Conservation (phyloP, 2,888 invertebrate genomes). For the Temnothorax rugatulus region DNA sequence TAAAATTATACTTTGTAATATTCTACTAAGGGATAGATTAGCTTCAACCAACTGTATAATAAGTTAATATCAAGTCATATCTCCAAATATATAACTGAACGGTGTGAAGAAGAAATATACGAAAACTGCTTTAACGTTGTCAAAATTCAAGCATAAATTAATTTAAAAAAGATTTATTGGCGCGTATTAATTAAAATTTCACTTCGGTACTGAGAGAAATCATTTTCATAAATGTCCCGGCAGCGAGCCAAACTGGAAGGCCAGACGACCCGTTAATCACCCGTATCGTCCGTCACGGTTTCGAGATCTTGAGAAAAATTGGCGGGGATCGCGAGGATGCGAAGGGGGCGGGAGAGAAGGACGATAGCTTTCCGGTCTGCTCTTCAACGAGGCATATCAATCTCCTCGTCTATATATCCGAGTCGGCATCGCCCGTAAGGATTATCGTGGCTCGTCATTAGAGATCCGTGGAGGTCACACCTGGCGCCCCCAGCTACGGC, state of each 20-base stretch:
- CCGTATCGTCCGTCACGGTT: slow-evolving; percentile 70
- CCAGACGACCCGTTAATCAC: slow-evolving; percentile 63
- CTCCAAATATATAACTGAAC: background rate
- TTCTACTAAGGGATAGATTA: background rate
- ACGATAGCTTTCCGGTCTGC: slow-evolving; percentile 62
- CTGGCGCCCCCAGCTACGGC: slow-evolving; percentile 80
- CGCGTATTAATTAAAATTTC: slow-evolving; percentile 33
- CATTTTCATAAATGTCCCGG: slow-evolving; percentile 21
- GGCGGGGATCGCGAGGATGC: slow-evolving; percentile 48
- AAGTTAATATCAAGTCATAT: background rate
- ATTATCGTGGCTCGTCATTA: slow-evolving; percentile 76
- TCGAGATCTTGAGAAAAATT: slow-evolving; percentile 71
- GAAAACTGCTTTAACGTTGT: background rate
- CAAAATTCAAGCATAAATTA: slow-evolving; percentile 19
- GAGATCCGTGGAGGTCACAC: slow-evolving; percentile 77
- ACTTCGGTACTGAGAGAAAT: background rate
- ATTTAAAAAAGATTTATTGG: slow-evolving; percentile 13
- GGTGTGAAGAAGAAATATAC: background rate
- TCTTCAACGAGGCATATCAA: slow-evolving; percentile 81
- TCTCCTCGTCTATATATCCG: slow-evolving; percentile 76
- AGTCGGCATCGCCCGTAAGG: slow-evolving; percentile 63
- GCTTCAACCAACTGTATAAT: background rate
- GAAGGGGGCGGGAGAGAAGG: background rate
- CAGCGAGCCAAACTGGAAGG: slow-evolving; percentile 15
- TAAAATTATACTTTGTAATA: slow-evolving; percentile 6